Base-by-base conservation (phyloP, 2,888 invertebrate genomes). In the Bimastos eiseni region DNA sequence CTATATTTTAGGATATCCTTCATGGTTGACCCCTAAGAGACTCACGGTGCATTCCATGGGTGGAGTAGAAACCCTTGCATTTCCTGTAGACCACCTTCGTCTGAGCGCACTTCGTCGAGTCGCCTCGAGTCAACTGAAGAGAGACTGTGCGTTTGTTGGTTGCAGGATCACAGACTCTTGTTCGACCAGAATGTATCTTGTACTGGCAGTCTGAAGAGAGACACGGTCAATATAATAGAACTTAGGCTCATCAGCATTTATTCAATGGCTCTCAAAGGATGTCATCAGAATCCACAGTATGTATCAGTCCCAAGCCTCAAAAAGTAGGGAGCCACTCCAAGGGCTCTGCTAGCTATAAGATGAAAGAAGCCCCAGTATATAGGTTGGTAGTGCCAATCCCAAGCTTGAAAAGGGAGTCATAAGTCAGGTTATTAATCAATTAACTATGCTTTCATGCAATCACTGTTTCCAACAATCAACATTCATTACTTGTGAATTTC, bases 71-170 rank as follows among this genome's bases (percentile, higher is more conserved):
- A 36, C 37, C n/a, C 86, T 86, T 86, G 86, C 86, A 86, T 19
- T 86, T 86, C 86, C 86, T 34, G 86, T 86, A 86, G 37, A 86
- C 86, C 6, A 86, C 86, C 86, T 86, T 86, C 17, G 86, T 86
- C 86, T 86, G 86, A 6, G 86, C 86, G 30, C 86, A 86, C 24
- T 86, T 86, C 8, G 86, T 86, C 34, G 86, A 37, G n/a, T 86
- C 86, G 5, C 86, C 86, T 34, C 86, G 34, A 19, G 86, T 86
- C 86, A 86, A 36, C 36, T 86, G 34, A 4, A 86, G 37, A 6
- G 86, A 86, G 19, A 86, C 86, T 4, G 37, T 37, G 34, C 86
- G 86, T 86, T 37, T 86, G 86, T 86, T 86, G 21, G 37, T 86
- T 36, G 13, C 86, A 24, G 36, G 34, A 19, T 86, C 86, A 24